A percentile compares a stretch with the other conserved stretches of the same genome.
phyloP scores from a whole-genome alignment of 2,888 invertebrate genomes.

The Cotesia congregata region DNA sequence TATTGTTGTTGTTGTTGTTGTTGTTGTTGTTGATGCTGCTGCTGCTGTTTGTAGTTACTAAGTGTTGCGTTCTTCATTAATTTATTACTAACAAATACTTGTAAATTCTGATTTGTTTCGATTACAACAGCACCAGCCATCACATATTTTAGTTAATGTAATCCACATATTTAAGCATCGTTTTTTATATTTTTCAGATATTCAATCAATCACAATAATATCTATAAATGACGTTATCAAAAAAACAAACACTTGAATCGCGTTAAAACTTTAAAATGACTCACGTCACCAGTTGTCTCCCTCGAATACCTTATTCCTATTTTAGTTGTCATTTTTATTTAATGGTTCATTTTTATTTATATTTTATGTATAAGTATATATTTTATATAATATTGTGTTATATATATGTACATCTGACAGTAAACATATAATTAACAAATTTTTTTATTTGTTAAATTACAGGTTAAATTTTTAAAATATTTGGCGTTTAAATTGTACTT shows the following conservation, averaged over 20 bases:
- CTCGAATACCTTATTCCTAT: not conserved
- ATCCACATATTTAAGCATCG: not conserved
- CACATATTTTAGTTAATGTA: not conserved
- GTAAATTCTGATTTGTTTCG: slow-evolving; percentile 23
- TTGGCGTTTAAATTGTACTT: not conserved
- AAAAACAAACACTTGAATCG: not conserved
- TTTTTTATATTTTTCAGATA: not conserved
- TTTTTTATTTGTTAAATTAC: not conserved
- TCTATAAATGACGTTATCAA: not conserved
- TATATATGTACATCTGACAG: not conserved
- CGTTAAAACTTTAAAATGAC: not conserved
- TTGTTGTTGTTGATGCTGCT: not conserved
- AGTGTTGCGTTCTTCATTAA: slow-evolving; percentile 39
- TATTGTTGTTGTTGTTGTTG: not conserved
- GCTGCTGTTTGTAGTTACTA: not conserved
- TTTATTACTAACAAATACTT: slow-evolving; percentile 5
- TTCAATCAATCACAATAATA: not conserved
- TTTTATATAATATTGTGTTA: not conserved
- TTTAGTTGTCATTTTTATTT: not conserved
- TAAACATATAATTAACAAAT: not conserved
- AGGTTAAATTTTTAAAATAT: not conserved
- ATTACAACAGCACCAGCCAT: slow-evolving; percentile 33
- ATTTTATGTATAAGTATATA: not conserved
- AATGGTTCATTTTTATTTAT: not conserved
- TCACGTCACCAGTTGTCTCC: not conserved